Evolutionary conservation across 2,888 invertebrate genomes (phyloP).

Genomic region (Xylocampa areola): DNA sequence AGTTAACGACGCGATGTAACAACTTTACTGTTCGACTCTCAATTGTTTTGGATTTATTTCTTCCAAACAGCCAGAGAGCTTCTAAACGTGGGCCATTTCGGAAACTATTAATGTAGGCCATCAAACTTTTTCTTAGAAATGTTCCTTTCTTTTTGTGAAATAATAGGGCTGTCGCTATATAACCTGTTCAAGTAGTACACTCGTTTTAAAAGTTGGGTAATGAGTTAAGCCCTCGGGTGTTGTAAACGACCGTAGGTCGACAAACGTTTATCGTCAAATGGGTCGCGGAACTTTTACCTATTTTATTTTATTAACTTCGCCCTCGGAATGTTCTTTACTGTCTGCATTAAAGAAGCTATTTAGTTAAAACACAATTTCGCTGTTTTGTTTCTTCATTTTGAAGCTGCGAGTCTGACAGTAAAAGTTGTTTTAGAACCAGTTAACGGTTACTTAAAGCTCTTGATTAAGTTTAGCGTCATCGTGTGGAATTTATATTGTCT

Average conservation of each 20-base stretch:
- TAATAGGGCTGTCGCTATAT: conserved; percentile 28
- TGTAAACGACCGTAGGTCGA: conserved; percentile 43
- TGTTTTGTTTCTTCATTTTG: conserved; percentile 36
- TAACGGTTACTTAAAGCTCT: conserved; percentile 26
- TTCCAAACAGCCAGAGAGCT: conserved; percentile 35
- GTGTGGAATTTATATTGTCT: conserved; percentile 17
- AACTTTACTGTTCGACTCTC: conserved; percentile 66
- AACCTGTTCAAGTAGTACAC: conserved; percentile 28
- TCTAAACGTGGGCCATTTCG: conserved; percentile 42
- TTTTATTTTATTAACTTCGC: conserved; percentile 51
- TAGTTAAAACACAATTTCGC: conserved; percentile 30
- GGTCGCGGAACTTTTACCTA: conserved; percentile 46
- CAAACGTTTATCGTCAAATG: conserved; percentile 50
- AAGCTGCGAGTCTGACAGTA: conserved; percentile 18
- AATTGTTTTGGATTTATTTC: conserved; percentile 70
- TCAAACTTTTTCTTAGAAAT: conserved; percentile 39
- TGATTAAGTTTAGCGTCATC: conserved; percentile 30
- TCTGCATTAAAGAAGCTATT: conserved; percentile 52
- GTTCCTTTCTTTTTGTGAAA: conserved; percentile 15
- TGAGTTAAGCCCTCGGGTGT: conserved; percentile 56
- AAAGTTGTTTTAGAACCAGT: conserved; percentile 38
- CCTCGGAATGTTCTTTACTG: conserved; percentile 36
- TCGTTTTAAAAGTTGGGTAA: conserved; percentile 53
- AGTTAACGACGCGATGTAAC: conserved; percentile 66
- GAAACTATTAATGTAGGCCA: conserved; percentile 52